Evolutionary conservation across 2,797 vertebrate genomes (phyloP), one percentile per base, ranked within the genome.

Genomic region (Gymnodraco acuticeps): DNA sequence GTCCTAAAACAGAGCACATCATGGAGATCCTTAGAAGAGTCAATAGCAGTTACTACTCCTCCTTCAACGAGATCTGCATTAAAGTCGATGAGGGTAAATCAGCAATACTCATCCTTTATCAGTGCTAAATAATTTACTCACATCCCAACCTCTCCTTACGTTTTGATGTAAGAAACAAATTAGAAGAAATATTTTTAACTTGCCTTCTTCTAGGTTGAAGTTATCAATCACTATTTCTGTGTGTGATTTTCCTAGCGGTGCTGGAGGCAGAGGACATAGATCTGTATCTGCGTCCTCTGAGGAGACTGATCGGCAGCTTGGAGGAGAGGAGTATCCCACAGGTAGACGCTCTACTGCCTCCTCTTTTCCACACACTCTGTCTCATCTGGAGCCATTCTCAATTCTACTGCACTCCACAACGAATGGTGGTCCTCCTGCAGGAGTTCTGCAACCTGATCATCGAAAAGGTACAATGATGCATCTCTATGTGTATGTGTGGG

Each of bases 381-480:
- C 96, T 97, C 81, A 93, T 96, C 91, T 99, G 98, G 97, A 97
- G 93, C 78, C 85, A 86, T 85, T 98, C 97, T 78, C 92, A 85
- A 67, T 88, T 93, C 88, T 95, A 91, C 82, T 95, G 95, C 88
- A 92, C 83, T 68, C 95, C 95, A 51, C 89, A 89, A 51, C 95
- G 94, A 84, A 94, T 94, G 78, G 94, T 96, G 88, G 94, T 96
- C 61, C 95, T 96, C 70, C 89, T 97, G 73, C 92, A 94, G 77
- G 95, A 97, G 87, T 96, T 97, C 93, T 96, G 95, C 91, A 97
- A 96, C 93, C 92, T 97, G 73, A 94, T 98, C 77, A 95, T 97
- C 81, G 96, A 97, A 86, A 97, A 96, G 94, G 94, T 96, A 64
- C 86, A 84, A 77, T 64, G 73, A 66, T 48, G 3, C n/a, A 54